Evolutionary conservation across 2,113 vertebrate species (phyloP).

Genomic region (Motacilla alba): DNA sequence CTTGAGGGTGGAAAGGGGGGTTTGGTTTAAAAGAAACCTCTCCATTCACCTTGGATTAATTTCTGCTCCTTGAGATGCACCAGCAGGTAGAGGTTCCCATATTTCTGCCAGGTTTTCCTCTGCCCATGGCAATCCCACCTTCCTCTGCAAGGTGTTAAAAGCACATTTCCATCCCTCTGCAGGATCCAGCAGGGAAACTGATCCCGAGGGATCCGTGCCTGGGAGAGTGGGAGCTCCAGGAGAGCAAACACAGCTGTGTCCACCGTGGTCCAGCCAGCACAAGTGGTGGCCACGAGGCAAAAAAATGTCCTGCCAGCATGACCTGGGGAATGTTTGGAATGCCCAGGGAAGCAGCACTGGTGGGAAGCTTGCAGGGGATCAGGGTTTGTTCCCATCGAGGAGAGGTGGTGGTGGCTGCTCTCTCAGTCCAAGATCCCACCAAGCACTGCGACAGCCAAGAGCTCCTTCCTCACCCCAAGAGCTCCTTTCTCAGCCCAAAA

Average conservation of each 20-base stretch:
- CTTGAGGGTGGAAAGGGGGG: not conserved
- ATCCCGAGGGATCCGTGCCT: not conserved
- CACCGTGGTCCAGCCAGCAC: not conserved
- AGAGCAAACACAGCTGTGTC: not conserved
- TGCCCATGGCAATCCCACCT: fast-evolving
- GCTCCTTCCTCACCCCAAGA: not conserved
- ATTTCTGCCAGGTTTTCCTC: not conserved
- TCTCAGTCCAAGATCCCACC: fast-evolving
- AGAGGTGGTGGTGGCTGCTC: not conserved
- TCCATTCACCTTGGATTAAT: not conserved
- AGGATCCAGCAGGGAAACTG: fast-evolving
- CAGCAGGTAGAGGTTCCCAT: fast-evolving
- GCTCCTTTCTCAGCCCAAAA: not conserved
- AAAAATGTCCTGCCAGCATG: fast-evolving
- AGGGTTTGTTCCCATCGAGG: fast-evolving
- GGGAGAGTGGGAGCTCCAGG: not conserved
- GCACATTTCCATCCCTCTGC: not conserved
- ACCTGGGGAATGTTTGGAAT: not conserved
- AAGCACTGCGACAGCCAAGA: not conserved
- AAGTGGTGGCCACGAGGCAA: fast-evolving
- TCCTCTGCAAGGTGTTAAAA: not conserved
- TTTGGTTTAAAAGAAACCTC: not conserved
- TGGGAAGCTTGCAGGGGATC: not conserved
- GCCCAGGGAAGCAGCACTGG: not conserved
- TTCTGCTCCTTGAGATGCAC: not conserved